A percentile compares a stretch with the other conserved stretches of the same genome.
These are phyloP conservation scores for Blomia tropicalis DNA, from an alignment of 2,888 invertebrate species.

Conservation along the genomic window DNA sequence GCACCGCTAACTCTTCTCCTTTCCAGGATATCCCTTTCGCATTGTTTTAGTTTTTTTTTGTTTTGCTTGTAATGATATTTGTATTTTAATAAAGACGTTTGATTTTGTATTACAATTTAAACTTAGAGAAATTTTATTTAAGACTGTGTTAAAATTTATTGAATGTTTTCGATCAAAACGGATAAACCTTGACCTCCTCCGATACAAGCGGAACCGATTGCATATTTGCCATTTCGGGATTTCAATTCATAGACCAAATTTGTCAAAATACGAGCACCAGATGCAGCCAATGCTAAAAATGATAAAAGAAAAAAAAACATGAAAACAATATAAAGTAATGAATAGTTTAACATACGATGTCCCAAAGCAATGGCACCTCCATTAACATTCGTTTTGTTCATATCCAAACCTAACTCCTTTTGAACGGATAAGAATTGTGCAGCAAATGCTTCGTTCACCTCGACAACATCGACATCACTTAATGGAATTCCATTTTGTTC, in stretches of 20 bases:
- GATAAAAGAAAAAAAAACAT: background rate
- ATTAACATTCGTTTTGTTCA: slow-evolving; percentile 73
- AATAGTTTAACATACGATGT: slow-evolving; percentile 31
- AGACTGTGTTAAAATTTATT: too few species aligned
- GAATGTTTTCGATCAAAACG: slow-evolving; percentile 20
- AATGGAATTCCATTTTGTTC: slow-evolving; percentile 59
- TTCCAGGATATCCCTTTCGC: too few species aligned
- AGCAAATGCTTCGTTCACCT: slow-evolving; percentile 96
- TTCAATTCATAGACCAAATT: slow-evolving; percentile 79
- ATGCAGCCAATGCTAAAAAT: slow-evolving; percentile 76
- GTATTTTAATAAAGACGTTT: too few species aligned
- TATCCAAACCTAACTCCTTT: slow-evolving; percentile 68
- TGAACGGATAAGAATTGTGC: slow-evolving; percentile 84
- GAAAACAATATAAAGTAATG: background rate
- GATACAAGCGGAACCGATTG: slow-evolving; percentile 89
- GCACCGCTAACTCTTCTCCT: too few species aligned
- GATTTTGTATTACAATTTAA: too few species aligned
- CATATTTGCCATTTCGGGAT: slow-evolving; percentile 64
- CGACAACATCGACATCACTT: slow-evolving; percentile 76
- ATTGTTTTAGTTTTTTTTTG: too few species aligned
- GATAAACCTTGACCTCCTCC: slow-evolving; percentile 91
- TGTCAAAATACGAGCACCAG: slow-evolving; percentile 75
- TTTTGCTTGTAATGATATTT: too few species aligned
- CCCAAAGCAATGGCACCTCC: slow-evolving; percentile 93
- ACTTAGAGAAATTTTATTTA: too few species aligned